Evolutionary conservation across 2,113 vertebrate genomes (phyloP), one percentile per base, ranked within the genome.

Genomic region (Rhipidura dahli): DNA sequence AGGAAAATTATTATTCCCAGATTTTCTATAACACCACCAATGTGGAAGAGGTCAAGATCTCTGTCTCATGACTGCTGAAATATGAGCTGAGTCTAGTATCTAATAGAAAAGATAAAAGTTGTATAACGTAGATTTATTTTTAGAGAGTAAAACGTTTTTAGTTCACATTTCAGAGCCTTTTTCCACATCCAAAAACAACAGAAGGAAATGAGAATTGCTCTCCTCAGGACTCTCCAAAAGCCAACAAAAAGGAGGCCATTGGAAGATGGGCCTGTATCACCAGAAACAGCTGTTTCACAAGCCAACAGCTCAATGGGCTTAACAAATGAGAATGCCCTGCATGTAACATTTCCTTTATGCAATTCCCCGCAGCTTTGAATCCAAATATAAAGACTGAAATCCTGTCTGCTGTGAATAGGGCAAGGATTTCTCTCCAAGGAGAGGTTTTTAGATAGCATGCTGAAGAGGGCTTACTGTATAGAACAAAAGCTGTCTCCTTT

Each of bases 151-250:
- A 95, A 95, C 51, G 3, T 86, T 93, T 86, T 85, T 45, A 24
- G 56, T 86, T 94, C 90, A 83, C 75, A 66, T 94, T 90, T 91
- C 75, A 89, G 83, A 81, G 71, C 85, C 95, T 93, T 96, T 88
- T 92, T 83, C 72, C 37, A 66, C 15, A 72, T 89, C 93, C 94
- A 96, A 96, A 95, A 95, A 64, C 79, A 97, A 92, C 88, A 96
- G 47, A 30, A 93, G 51, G 88, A 94, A 70, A 83, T 47, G 49
- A 92, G 68, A 73, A 59, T 56, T 71, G 79, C 47, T 93, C 82
- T 94, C 63, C 59, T 80, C 88, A 75, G 79, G 61, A 37, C 28
- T 80, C 83, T 96, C 47, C 68, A 94, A 70, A 90, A 83, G 68
- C 76, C 40, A 86, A 57, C 68, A 76, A 59, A 79, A 83, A 70